phyloP scores from a whole-genome alignment of 2,797 vertebrate genomes.

The Neoniphon sammara region DNA sequence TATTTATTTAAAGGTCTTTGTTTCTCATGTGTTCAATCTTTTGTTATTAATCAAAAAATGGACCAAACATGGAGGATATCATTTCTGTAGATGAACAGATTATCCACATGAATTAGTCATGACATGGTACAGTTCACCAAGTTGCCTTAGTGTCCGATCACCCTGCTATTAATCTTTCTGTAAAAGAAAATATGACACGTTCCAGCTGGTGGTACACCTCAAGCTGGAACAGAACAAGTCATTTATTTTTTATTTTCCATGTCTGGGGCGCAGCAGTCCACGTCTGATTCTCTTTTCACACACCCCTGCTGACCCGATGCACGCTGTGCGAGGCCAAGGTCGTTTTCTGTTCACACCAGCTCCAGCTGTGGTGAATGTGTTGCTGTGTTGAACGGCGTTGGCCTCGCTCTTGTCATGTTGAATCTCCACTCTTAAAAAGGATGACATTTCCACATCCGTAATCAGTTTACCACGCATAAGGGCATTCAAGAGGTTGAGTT shows the following conservation, averaged over 20 bases:
- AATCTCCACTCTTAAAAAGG: neutral
- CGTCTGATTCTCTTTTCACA: neutral
- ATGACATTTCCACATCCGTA: neutral
- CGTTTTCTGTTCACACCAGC: constrained; percentile 1
- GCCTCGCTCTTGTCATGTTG: neutral
- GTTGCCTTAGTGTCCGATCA: neutral
- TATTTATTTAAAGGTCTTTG: constrained; percentile 61
- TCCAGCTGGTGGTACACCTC: neutral
- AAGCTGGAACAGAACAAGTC: constrained; percentile 7
- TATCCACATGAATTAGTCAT: neutral
- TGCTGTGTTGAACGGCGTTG: neutral
- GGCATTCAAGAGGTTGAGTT: neutral
- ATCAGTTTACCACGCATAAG: neutral
- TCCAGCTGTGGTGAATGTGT: constrained; percentile 1
- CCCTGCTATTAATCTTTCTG: neutral
- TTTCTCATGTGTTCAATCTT: constrained; percentile 12
- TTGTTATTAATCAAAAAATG: constrained; percentile 11
- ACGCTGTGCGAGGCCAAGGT: neutral
- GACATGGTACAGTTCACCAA: constrained; percentile 2
- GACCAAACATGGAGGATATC: constrained; percentile 19
- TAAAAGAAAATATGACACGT: neutral
- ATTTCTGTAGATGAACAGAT: constrained; percentile 17
- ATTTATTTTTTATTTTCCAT: neutral
- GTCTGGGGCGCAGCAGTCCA: neutral
- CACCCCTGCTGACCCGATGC: neutral